These are phyloP conservation scores for Drosophila yakuba DNA, from an alignment of 1,140 invertebrate genomes.

Conservation along the genomic window DNA sequence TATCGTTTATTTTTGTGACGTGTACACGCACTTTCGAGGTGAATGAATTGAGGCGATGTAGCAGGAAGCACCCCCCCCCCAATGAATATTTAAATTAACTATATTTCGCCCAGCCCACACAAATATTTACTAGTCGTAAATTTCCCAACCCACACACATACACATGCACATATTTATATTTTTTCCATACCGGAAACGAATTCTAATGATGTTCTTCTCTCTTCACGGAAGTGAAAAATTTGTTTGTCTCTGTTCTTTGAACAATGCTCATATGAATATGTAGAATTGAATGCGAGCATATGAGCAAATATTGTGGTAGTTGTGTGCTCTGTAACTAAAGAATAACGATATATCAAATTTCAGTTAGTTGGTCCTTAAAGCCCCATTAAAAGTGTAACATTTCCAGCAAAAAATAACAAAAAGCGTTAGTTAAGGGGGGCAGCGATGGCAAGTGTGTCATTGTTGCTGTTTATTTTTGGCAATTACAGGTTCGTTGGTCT, in stretches of 20 bases:
- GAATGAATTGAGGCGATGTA: constrained; percentile 33
- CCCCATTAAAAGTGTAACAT: constrained; percentile 13
- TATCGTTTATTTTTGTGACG: constrained; percentile 59
- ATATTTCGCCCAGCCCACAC: constrained; percentile 9
- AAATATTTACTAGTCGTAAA: constrained; percentile 30
- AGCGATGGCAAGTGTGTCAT: too few species aligned
- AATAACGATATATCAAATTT: background rate
- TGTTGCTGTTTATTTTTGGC: constrained; percentile 57
- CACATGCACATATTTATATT: background rate
- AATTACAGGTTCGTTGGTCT: constrained; percentile 59
- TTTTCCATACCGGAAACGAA: constrained; percentile 10
- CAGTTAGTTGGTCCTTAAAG: too few species aligned
- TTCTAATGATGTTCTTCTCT: constrained; percentile 9
- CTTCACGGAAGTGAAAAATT: constrained; percentile 34
- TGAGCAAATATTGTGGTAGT: background rate
- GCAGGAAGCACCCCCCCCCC: background rate
- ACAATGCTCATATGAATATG: background rate
- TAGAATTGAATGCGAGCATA: constrained; percentile 4
- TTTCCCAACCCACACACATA: background rate
- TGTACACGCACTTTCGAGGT: constrained; percentile 62
- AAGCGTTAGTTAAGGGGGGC: background rate
- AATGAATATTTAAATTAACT: background rate
- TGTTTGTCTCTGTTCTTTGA: constrained; percentile 11
- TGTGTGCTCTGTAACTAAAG: constrained; percentile 6
- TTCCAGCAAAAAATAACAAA: constrained; percentile 1